phyloP scores from a whole-genome alignment of 2,888 invertebrate species.

The Dynastes maya region DNA sequence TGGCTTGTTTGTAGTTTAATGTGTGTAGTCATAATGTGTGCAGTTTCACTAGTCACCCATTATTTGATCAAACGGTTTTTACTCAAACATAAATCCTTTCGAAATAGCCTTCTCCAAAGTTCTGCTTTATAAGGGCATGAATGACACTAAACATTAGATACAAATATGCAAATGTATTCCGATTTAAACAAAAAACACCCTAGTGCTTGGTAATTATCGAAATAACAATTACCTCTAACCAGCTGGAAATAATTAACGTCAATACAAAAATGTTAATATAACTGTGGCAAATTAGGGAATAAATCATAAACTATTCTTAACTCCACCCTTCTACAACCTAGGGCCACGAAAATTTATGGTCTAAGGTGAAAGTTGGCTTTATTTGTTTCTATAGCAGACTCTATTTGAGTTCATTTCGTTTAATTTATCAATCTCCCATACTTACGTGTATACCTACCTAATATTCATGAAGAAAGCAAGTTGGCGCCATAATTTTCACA shows the following conservation, averaged over 20 bases:
- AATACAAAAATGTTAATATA: slow-evolving; percentile 17
- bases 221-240: neutral
- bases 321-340: slow-evolving; percentile 1
- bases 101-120: no score
- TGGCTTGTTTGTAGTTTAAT: no score
- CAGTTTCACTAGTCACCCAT: no score
- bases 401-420: neutral
- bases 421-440: slow-evolving; percentile 39
- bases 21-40: no score
- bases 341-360: slow-evolving; percentile 9
- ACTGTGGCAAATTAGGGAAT: slow-evolving; percentile 9
- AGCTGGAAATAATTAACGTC: neutral
- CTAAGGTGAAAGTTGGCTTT: slow-evolving; percentile 6
- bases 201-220: neutral
- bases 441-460: neutral
- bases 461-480: slow-evolving; percentile 44
- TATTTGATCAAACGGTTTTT: no score
- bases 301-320: slow-evolving; percentile 11
- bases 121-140: no score
- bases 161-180: no score
- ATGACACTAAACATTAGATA: no score
- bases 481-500: slow-evolving; percentile 44
- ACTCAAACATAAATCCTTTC: no score
- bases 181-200: neutral
- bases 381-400: neutral